These are phyloP conservation scores for Octodon degus DNA, from an alignment of 2,113 vertebrate species.

Conservation along the genomic window DNA sequence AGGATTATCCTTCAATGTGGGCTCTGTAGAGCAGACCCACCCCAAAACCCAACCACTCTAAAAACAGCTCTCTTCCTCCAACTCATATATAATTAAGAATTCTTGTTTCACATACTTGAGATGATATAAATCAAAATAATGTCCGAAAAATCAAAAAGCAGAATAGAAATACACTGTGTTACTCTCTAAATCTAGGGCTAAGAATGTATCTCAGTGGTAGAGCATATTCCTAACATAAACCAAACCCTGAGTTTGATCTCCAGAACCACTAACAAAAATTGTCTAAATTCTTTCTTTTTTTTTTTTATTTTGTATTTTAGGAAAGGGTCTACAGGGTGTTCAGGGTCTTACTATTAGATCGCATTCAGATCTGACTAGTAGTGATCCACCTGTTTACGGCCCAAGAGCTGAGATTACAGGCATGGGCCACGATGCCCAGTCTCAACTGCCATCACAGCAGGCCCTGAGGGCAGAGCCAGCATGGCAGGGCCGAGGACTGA, in stretches of 20 bases:
- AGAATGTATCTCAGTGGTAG: not conserved
- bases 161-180: not conserved
- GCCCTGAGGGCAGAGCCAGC: too few species aligned
- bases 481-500: too few species aligned
- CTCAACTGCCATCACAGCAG: too few species aligned
- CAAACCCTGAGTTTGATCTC: not conserved
- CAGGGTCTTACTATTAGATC: too few species aligned
- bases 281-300: not conserved
- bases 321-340: too few species aligned
- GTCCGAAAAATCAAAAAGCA: slow-evolving; percentile 42
- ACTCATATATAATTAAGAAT: not conserved
- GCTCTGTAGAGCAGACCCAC: not conserved
- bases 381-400: too few species aligned
- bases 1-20: not conserved
- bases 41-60: not conserved
- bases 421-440: too few species aligned
- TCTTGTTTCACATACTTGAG: not conserved
- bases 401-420: too few species aligned
- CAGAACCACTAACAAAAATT: not conserved
- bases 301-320: too few species aligned
- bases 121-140: slow-evolving; percentile 16
- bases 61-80: not conserved
- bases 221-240: not conserved
- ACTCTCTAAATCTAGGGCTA: not conserved
- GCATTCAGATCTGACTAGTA: too few species aligned